Percentiles rank a stretch among this genome's conserved stretches.
phyloP scores from a whole-genome alignment of 2,888 invertebrate species.

The Orthosia cruda region DNA sequence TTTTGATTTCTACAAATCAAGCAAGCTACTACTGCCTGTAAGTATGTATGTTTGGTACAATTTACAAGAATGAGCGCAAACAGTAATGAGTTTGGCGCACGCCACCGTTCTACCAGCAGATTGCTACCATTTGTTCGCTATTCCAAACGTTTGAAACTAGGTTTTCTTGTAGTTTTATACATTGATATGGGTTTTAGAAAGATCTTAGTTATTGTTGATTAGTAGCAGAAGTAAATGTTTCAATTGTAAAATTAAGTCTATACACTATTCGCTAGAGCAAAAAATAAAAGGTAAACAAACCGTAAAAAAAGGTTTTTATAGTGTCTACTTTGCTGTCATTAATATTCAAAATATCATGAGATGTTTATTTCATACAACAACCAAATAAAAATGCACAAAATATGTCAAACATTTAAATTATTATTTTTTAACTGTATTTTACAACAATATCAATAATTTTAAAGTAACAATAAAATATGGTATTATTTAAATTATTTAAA shows the following conservation, averaged over 20 bases:
- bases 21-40: conserved; percentile 17
- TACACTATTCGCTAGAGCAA: neutral
- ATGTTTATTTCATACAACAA: too few species aligned
- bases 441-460: too few species aligned
- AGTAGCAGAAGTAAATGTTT: neutral
- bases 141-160: conserved; percentile 27
- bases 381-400: too few species aligned
- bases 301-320: too few species aligned
- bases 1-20: conserved; percentile 50
- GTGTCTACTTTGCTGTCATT: too few species aligned
- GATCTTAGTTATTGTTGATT: neutral
- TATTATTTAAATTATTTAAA: too few species aligned
- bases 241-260: neutral
- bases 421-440: too few species aligned
- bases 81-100: conserved; percentile 73
- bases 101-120: conserved; percentile 61
- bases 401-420: too few species aligned
- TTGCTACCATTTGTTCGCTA: conserved; percentile 22
- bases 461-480: too few species aligned
- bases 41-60: conserved; percentile 60
- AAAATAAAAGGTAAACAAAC: too few species aligned
- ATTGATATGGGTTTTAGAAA: neutral
- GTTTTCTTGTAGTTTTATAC: conserved; percentile 13
- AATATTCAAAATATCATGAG: too few species aligned
- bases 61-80: conserved; percentile 70